Conservation (phyloP, 2,888 invertebrate genomes). For the Lasioglossum figueresi region DNA sequence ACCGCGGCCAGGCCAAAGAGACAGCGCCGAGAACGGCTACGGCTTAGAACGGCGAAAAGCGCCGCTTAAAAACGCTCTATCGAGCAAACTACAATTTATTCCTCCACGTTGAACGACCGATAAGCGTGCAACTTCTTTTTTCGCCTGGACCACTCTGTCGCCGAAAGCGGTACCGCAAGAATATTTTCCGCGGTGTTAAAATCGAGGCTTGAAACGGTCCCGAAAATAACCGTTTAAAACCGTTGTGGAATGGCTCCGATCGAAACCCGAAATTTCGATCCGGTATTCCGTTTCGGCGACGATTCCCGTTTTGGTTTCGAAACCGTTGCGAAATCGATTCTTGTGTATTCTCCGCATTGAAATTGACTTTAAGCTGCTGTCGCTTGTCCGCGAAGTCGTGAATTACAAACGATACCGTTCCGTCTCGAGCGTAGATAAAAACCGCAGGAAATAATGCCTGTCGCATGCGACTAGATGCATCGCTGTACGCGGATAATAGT, state of each 20-base stretch:
- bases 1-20: slow-evolving; percentile 15
- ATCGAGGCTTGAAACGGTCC: background rate
- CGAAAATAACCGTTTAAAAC: background rate
- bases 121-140: slow-evolving; percentile 65
- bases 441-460: background rate
- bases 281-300: background rate
- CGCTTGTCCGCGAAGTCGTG: background rate
- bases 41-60: slow-evolving; percentile 27
- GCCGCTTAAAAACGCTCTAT: slow-evolving; percentile 29
- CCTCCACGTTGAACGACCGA: slow-evolving; percentile 61
- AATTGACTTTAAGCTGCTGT: background rate
- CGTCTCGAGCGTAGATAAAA: background rate
- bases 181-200: background rate
- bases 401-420: background rate
- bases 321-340: background rate
- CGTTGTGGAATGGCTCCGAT: background rate
- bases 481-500: background rate
- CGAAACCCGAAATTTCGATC: background rate
- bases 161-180: background rate
- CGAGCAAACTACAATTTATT: slow-evolving; percentile 52
- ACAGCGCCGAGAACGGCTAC: background rate
- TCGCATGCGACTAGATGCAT: background rate
- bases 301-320: background rate
- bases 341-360: background rate
- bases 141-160: background rate